Evolutionary conservation across 2,113 vertebrate genomes (phyloP), one percentile per base, ranked within the genome.

Genomic region (Gobio gobio): DNA sequence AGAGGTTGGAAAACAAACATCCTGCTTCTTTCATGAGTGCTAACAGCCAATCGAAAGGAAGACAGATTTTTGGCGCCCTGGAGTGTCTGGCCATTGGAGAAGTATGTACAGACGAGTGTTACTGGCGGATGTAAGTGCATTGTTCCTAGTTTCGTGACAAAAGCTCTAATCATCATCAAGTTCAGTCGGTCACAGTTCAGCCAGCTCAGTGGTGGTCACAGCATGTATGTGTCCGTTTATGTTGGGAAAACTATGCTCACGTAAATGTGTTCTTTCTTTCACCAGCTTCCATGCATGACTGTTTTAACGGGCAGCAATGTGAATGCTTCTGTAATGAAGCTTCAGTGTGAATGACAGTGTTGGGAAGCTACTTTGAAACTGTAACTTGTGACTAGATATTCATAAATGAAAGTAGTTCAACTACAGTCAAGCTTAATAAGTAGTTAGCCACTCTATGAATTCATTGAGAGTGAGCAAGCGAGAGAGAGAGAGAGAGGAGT

Each of bases 1-100:
- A 87, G 79, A 40, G 76, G 59, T 43, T 82, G 81, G 51, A 86
- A 83, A 87, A 75, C 73, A 83, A 86, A 86, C 85, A 86, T 59
- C 74, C 74, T 54, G 64, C 49, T 82, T 83, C 43, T 61, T 76
- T 54, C 49, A 51, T n/a, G 45, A 73, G 54, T 59, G 83, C 40
- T 73, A 78, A 76, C 45, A 83, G 86, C 70, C 84, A 75, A 79
- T 86, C 22, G 78, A 81, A 73, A 82, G 61, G 58, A 51, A 73
- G 78, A 78, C 73, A 73, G 63, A 83, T 64, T 83, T 82, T 85
- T 78, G 86, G 86, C 73, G 85, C 74, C 49, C 63, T 61, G 85
- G 73, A 61, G 75, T 45, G 74, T 85, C 83, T 83, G 51, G 68
- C 74, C 81, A 74, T 70, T 51, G 54, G 68, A 66, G 74, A 77